Evolutionary conservation across 2,888 invertebrate genomes (phyloP), one percentile per base, ranked within the genome.

Genomic region (Andrena camellia): DNA sequence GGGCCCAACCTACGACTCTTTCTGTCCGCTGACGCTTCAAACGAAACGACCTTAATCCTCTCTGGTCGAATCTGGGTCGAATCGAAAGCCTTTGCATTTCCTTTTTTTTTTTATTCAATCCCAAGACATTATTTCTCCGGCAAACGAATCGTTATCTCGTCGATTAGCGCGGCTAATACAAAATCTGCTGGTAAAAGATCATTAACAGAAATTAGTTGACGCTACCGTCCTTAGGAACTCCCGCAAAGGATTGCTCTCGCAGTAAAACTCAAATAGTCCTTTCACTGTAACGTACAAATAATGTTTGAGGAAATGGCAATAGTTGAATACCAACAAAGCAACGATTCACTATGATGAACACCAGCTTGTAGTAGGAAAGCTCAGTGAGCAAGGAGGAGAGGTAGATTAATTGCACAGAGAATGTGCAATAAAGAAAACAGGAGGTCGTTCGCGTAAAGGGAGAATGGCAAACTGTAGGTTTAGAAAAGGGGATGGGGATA

Each of bases 51-150:
- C 31, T 60, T 52, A 33, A 60, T 52, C 7, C 33, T 35, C 59
- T 33, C 35, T 33, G 42, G 23, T 35, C 63, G 63, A 35, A 72
- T 72, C 72, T 72, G 29, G 72, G 63, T 33, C 52, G 48, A 26
- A 1, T 13, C 5, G 13, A 20, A 57, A 35, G 54, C 67, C 17
- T 17, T 8, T 17, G n/a, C 35, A 2, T 17, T 68, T 35, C 33
- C 23, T 59, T n/a, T 42, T 17, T n/a, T 17, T 23, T 17, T n/a
- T 17, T 23, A 17, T 17, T 20, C 13, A 1, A n/a, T 48, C 4
- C 2, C 13, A 4, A n/a, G 10, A 31, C 29, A 26, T 66, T 50
- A n/a, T 5, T 31, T 67, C 13, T 13, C 13, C 20, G 50, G 20
- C 52, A 10, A n/a, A 31, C 23, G 4, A 54, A 50, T 66, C 48